A percentile compares a stretch with the other conserved stretches of the same genome.
phyloP scores from a whole-genome alignment of 1,140 invertebrate species.

The Meloidogyne floridensis region DNA sequence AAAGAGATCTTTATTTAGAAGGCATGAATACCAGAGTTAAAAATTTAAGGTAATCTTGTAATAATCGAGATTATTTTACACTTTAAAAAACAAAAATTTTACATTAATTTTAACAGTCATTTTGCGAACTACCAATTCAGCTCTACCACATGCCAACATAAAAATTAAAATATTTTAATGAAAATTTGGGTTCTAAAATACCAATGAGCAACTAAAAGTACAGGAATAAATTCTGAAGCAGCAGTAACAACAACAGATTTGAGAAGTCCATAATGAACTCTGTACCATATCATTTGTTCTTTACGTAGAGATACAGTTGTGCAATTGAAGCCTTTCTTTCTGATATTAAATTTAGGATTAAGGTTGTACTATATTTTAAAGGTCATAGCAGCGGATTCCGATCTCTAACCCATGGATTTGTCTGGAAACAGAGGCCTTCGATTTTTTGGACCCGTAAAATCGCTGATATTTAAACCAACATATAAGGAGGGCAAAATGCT shows the following conservation, averaged over 20 bases:
- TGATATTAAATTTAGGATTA: background rate
- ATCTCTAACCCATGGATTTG: too few species aligned
- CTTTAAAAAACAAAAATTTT: background rate
- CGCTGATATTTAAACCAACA: background rate
- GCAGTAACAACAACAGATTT: constrained; percentile 25
- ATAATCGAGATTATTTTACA: too few species aligned
- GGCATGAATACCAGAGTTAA: too few species aligned
- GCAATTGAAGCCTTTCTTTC: constrained; percentile 29
- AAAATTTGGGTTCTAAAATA: background rate
- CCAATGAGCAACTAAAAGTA: constrained; percentile 28
- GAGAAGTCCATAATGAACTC: constrained; percentile 29
- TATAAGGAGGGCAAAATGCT: constrained; percentile 23
- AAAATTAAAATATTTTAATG: background rate
- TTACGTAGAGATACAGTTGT: background rate
- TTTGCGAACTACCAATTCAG: constrained; percentile 1
- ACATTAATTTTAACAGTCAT: constrained; percentile 18
- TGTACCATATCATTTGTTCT: constrained; percentile 22
- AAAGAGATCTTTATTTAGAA: too few species aligned
- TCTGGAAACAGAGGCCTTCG: too few species aligned
- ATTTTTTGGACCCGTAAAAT: too few species aligned
- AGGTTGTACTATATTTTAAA: background rate
- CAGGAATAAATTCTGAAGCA: constrained; percentile 23
- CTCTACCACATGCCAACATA: constrained; percentile 23
- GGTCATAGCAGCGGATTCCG: too few species aligned
- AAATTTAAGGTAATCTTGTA: too few species aligned